A percentile compares a stretch with the other conserved stretches of the same genome.
phyloP scores from a whole-genome alignment of 2,797 vertebrate species.

The Acrossocheilus wenchowensis region DNA sequence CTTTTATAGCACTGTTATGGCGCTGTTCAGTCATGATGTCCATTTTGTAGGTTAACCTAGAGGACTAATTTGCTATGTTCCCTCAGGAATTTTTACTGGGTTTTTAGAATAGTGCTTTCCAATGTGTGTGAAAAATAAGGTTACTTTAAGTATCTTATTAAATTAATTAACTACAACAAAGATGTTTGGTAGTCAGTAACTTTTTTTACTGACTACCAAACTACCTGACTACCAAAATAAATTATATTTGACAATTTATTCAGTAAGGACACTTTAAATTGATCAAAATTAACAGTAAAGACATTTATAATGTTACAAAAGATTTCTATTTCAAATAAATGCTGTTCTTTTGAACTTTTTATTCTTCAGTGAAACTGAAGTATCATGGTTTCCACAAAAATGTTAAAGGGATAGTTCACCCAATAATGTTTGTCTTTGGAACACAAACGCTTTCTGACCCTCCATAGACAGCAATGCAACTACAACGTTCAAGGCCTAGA shows the following conservation, averaged over 20 bases:
- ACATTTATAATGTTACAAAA: background rate
- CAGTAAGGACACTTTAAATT: background rate
- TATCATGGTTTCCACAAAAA: too few relatives aligned
- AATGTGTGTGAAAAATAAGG: background rate
- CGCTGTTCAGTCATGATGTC: background rate
- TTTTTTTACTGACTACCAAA: too few relatives aligned
- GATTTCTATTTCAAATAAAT: background rate
- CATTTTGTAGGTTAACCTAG: slow-evolving; percentile 7
- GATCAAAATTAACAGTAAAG: background rate
- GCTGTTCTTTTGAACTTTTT: background rate
- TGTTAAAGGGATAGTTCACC: too few relatives aligned
- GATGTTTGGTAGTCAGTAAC: too few relatives aligned
- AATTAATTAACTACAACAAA: too few relatives aligned
- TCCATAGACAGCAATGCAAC: too few relatives aligned
- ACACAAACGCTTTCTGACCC: too few relatives aligned
- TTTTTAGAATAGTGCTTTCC: background rate
- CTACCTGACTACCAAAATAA: too few relatives aligned
- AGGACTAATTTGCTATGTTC: background rate
- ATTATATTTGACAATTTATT: background rate
- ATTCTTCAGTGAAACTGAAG: too few relatives aligned
- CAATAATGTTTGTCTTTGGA: too few relatives aligned
- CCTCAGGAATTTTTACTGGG: background rate
- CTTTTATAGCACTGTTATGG: slow-evolving; percentile 2
- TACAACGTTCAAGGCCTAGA: too few relatives aligned
- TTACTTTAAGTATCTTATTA: background rate